Evolutionary conservation across 1,140 invertebrate genomes (phyloP), one percentile per base, ranked within the genome.

Genomic region (Eurosta solidaginis): DNA sequence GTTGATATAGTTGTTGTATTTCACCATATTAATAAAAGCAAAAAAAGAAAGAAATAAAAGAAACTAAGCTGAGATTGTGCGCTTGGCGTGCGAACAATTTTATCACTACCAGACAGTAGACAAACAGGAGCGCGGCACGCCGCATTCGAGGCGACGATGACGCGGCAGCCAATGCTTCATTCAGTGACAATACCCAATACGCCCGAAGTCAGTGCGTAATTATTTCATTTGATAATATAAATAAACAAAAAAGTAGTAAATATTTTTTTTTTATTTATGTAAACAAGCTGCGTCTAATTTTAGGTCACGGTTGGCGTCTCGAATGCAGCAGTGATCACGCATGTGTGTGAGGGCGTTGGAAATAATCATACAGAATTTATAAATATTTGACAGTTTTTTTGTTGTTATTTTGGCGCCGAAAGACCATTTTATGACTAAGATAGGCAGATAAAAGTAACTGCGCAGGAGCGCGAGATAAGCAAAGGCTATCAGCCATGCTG

Each of bases 151-250:
- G 4, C 9, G 54, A 7, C 27, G 59, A 68, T 68, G 59, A 68
- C 59, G 59, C 59, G 59, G 33, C 59, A 68, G 12, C 54, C 33
- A 10, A 54, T 10, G 27, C 50, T 25, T 25, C 22, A 54, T 54
- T 54, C 22, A 54, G 50, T 20, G 22, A n/a, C n/a, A n/a, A n/a
- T n/a, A n/a, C n/a, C n/a, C n/a, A n/a, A n/a, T n/a, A n/a, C n/a
- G n/a, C n/a, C n/a, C n/a, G n/a, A n/a, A 68, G 59, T 42, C 59
- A 68, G 59, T 68, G 59, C 59, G 33, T 68, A 68, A 40, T 68
- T 68, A 68, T 68, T 68, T 68, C 12, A 68, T 40, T 0, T 68
- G 59, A 68, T 68, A 68, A 36, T 7, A 40, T n/a, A 68, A 68
- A 68, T 40, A 68, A 29, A 68, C 33, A 68, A 68, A 68, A 6